Base-by-base conservation (phyloP, 2,888 invertebrate genomes). In the Lithophane ornitopus region DNA sequence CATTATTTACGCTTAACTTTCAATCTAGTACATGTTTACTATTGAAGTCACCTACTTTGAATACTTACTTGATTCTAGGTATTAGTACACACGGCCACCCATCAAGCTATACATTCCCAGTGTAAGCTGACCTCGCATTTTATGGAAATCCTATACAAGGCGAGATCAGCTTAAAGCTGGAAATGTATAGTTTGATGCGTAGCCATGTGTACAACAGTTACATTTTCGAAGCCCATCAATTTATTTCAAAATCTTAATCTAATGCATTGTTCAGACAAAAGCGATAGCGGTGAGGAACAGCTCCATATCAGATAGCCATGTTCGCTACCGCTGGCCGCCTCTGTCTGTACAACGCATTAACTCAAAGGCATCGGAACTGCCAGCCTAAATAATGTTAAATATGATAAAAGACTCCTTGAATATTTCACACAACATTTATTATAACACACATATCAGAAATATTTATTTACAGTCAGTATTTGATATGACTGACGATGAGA, bases 401-500 rank as follows among this genome's bases (percentile, higher is more conserved):
- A 87, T 65, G 62, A 70, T 67, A 63, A 44, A 78, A 59, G 54
- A 73, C 26, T 80, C 65, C 68, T 74, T 74, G 73, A 84, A 80
- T 78, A 84, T 46, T 84, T 84, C 84, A 84, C 81, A 87, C 84
- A 65, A 86, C 80, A 78, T 77, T 81, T 79, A 82, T 63, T 46
- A 80, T 68, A 78, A 87, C 69, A 84, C 68, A 71, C 41, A 68
- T 65, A 85, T 65, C 74, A 70, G 78, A 76, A 74, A 80, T 80
- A 86, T 72, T 73, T 87, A 86, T 80, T 80, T 84, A 86, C 86
- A 88, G 61, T 76, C 67, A 85, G 70, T 72, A 80, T 81, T 84
- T 88, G 86, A 86, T 86, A 86, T 84, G 88, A 86, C 70, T 76
- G 78, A 76, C 49, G 34, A 78, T 84, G 82, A 82, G 19, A 84